Conservation (phyloP, 2,888 invertebrate species). For the Chaitophorus viminalis region DNA sequence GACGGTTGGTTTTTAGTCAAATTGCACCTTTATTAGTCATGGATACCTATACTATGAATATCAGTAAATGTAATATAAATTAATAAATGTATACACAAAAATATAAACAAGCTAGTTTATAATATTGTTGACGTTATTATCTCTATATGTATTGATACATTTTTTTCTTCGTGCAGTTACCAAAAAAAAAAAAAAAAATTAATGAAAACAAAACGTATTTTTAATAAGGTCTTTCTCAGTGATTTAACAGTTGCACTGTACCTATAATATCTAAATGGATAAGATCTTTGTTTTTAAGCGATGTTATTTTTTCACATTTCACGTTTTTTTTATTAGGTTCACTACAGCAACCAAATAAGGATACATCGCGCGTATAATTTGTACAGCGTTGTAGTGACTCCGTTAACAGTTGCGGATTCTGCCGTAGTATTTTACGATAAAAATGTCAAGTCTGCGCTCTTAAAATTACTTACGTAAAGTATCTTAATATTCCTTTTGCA, state of each 20-base stretch:
- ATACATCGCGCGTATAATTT: neutral
- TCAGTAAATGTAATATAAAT: too few relatives aligned
- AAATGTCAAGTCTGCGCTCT: constrained; percentile 15
- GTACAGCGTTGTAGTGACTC: neutral
- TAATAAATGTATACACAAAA: too few relatives aligned
- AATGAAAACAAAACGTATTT: neutral
- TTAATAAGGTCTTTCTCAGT: neutral
- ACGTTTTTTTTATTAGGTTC: neutral
- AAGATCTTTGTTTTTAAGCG: neutral
- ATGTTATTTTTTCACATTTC: neutral
- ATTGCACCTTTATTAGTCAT: too few relatives aligned
- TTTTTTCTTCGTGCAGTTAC: too few relatives aligned
- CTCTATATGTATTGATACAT: too few relatives aligned
- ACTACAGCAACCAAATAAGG: neutral
- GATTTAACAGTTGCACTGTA: neutral
- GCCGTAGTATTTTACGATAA: constrained; percentile 3
- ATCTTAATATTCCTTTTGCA: neutral
- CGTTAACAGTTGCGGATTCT: neutral
- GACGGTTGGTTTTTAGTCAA: too few relatives aligned
- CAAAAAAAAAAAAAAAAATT: too few relatives aligned
- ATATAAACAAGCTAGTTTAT: too few relatives aligned
- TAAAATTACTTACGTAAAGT: constrained; percentile 10
- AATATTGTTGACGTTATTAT: too few relatives aligned
- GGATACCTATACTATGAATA: too few relatives aligned
- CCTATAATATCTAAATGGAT: neutral